A percentile compares a stretch with the other conserved stretches of the same genome.
Evolutionary conservation across 2,888 invertebrate species (phyloP).

Genomic region (Amphipyra berbera): DNA sequence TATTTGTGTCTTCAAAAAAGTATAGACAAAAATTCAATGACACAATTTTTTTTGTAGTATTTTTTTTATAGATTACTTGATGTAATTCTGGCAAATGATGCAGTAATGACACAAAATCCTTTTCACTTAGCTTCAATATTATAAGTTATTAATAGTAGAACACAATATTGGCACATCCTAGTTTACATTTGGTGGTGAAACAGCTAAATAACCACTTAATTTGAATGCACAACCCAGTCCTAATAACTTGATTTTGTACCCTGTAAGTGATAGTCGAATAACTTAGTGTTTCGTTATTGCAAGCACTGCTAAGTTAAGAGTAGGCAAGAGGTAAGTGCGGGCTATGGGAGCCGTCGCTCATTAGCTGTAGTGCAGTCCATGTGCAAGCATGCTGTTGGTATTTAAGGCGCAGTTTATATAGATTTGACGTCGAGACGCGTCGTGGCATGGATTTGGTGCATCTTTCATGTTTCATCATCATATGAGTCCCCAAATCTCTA

Average conservation of each 20-base stretch:
- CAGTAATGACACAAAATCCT: constrained; percentile 10
- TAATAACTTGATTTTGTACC: constrained; percentile 47
- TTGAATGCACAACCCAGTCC: constrained; percentile 39
- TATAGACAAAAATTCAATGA: background rate
- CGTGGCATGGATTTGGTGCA: background rate
- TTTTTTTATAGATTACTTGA: background rate
- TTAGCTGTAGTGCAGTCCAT: constrained; percentile 62
- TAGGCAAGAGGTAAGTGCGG: constrained; percentile 84
- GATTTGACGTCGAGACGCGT: background rate
- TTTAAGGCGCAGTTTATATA: constrained; percentile 33
- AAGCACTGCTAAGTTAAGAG: constrained; percentile 82
- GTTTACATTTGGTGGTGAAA: constrained; percentile 46
- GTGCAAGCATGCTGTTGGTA: constrained; percentile 58
- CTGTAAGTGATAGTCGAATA: constrained; percentile 57
- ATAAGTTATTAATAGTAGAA: constrained; percentile 3
- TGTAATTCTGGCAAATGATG: constrained; percentile 1
- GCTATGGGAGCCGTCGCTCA: constrained; percentile 46
- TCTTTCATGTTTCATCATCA: too few relatives aligned
- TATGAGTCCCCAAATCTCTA: too few relatives aligned
- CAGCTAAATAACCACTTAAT: constrained; percentile 30
- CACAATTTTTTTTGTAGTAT: background rate
- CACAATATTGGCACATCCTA: constrained; percentile 29
- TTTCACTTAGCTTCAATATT: constrained; percentile 10
- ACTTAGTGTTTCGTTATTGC: constrained; percentile 78
- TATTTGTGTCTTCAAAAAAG: background rate